These are phyloP conservation scores for Paradisaea rubra DNA, from an alignment of 2,113 vertebrate species.

Conservation along the genomic window DNA sequence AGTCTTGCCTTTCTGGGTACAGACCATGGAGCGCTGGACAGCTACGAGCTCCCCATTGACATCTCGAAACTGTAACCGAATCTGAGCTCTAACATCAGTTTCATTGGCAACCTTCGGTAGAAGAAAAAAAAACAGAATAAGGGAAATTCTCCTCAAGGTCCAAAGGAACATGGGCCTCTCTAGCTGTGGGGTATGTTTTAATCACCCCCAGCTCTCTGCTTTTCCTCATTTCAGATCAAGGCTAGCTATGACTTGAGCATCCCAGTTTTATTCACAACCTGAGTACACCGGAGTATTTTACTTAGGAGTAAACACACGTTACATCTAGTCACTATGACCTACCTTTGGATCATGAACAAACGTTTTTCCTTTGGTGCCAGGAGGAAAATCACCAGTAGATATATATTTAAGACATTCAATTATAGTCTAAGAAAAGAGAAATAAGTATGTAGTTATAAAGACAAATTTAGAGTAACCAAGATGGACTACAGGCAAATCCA, in stretches of 20 bases:
- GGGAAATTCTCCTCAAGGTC: neutral
- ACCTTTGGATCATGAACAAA: slow-evolving; percentile 99
- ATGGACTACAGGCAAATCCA: neutral
- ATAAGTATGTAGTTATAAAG: neutral
- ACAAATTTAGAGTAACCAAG: neutral
- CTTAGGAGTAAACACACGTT: neutral
- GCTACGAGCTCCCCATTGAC: slow-evolving; percentile 83
- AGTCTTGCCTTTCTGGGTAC: slow-evolving; percentile 91
- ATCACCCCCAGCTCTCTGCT: neutral
- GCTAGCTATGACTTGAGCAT: neutral
- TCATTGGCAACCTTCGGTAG: slow-evolving; percentile 86
- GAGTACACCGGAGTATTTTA: neutral
- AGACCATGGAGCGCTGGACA: slow-evolving; percentile 91
- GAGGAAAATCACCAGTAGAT: slow-evolving; percentile 92
- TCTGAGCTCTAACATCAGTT: slow-evolving; percentile 93
- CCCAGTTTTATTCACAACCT: neutral
- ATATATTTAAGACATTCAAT: slow-evolving; percentile 97
- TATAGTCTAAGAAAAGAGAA: slow-evolving; percentile 83
- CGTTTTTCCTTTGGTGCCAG: slow-evolving; percentile 91
- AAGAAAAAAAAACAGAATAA: neutral
- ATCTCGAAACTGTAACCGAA: slow-evolving; percentile 87
- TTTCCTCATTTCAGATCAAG: neutral
- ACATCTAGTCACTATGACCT: neutral
- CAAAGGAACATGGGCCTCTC: neutral
- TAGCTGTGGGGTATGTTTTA: neutral